Percentiles rank a stretch among this genome's conserved stretches.
These are phyloP conservation scores for Sylvilagus floridanus DNA, from an alignment of 2,797 vertebrate genomes.

Conservation along the genomic window DNA sequence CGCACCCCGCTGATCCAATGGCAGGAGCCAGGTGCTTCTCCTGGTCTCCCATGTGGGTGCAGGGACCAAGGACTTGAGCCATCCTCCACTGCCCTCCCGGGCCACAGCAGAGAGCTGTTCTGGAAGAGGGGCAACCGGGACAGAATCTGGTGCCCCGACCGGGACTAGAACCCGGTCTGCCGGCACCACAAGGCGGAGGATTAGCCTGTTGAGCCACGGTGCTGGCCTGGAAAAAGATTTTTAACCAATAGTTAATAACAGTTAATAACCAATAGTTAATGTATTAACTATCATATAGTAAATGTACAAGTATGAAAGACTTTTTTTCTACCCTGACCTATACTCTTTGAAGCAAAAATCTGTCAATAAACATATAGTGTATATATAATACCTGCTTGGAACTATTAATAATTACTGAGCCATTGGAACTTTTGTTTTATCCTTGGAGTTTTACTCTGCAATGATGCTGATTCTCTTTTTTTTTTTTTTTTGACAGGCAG, in stretches of 20 bases:
- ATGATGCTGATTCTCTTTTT: not conserved
- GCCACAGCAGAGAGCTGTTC: too few relatives aligned
- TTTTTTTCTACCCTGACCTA: not conserved
- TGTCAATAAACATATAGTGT: not conserved
- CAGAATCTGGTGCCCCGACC: too few relatives aligned
- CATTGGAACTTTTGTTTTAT: not conserved
- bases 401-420: slow-evolving; percentile 1
- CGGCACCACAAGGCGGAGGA: too few relatives aligned
- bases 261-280: not conserved
- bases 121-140: too few relatives aligned
- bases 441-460: not conserved
- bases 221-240: slow-evolving; percentile 1
- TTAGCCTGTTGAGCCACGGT: too few relatives aligned
- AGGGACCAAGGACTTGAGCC: too few relatives aligned
- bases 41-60: too few relatives aligned
- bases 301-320: not conserved
- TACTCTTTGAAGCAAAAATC: slow-evolving; percentile 43
- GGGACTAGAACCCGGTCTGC: too few relatives aligned
- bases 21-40: too few relatives aligned
- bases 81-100: too few relatives aligned
- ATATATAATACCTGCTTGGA: slow-evolving; percentile 7
- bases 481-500: too few relatives aligned
- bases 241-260: not conserved
- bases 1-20: too few relatives aligned
- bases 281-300: not conserved